Evolutionary conservation across 2,888 invertebrate genomes (phyloP).

Genomic region (Nebria brevicollis): DNA sequence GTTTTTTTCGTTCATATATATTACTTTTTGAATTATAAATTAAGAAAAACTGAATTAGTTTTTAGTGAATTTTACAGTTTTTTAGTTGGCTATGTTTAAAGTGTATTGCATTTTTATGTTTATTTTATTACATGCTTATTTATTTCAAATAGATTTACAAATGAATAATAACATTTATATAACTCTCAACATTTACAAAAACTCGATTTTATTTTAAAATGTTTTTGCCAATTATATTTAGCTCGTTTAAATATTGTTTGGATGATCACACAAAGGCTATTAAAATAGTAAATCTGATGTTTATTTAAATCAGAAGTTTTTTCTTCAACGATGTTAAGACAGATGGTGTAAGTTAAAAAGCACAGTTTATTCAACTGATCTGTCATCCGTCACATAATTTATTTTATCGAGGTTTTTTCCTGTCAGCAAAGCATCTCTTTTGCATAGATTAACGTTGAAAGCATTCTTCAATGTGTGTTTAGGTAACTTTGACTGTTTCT

Average conservation of each 20-base stretch:
- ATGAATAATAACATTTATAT: neutral
- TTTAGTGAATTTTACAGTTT: no score
- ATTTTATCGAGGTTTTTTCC: constrained; percentile 22
- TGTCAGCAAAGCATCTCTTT: constrained; percentile 14
- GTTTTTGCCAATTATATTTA: neutral
- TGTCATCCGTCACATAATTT: constrained; percentile 30
- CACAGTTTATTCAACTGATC: constrained; percentile 21
- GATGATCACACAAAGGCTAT: neutral
- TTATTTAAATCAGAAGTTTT: constrained; percentile 26
- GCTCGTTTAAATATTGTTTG: neutral
- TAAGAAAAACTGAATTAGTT: no score
- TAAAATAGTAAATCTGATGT: constrained; percentile 3
- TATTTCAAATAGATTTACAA: no score
- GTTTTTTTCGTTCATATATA: no score
- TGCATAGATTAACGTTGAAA: constrained; percentile 22
- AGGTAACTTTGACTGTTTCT: neutral
- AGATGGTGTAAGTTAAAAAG: constrained; percentile 28
- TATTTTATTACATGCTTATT: no score
- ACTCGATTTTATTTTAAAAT: neutral
- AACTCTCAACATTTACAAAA: neutral
- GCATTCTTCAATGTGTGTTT: constrained; percentile 11
- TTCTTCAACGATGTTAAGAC: constrained; percentile 13
- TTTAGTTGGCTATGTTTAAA: no score
- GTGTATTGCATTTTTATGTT: no score
- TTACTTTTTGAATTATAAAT: no score